These are phyloP conservation scores for Nannoperca australis DNA, from an alignment of 2,797 vertebrate genomes.

Conservation along the genomic window DNA sequence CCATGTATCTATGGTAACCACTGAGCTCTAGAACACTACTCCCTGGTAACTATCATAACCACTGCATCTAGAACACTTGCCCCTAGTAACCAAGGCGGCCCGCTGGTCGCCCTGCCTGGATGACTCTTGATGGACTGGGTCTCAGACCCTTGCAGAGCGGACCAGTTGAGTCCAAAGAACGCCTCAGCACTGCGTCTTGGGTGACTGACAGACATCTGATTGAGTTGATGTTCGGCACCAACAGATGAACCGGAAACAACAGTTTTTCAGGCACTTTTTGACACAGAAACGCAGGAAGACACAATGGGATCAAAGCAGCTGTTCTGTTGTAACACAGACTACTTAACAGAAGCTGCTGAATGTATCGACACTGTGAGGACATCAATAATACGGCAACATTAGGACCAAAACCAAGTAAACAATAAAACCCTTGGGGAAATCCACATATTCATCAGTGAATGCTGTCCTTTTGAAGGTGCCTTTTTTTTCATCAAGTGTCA, in stretches of 20 bases:
- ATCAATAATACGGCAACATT: neutral
- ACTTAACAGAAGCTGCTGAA: conserved; percentile 22
- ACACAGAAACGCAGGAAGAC: conserved; percentile 24
- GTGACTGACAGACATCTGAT: neutral
- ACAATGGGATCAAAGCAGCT: neutral
- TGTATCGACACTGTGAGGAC: neutral
- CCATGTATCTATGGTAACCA: neutral
- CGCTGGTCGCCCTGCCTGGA: conserved; percentile 1
- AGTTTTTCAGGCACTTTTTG: conserved; percentile 31
- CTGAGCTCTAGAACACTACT: neutral
- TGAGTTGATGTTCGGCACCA: conserved; percentile 5
- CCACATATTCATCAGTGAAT: neutral
- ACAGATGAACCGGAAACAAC: conserved; percentile 1
- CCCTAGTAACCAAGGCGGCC: neutral
- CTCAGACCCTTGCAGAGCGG: conserved; percentile 11
- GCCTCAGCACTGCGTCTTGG: neutral
- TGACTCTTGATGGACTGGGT: conserved; percentile 19
- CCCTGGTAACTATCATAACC: neutral
- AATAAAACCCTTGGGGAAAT: conserved; percentile 6
- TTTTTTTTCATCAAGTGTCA: conserved; percentile 6
- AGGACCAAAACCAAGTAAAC: conserved; percentile 1
- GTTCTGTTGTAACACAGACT: neutral
- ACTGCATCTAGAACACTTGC: neutral
- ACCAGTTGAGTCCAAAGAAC: conserved; percentile 47
- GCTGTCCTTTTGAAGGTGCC: neutral